phyloP scores from a whole-genome alignment of 2,888 invertebrate species.

The Coremacera marginata region DNA sequence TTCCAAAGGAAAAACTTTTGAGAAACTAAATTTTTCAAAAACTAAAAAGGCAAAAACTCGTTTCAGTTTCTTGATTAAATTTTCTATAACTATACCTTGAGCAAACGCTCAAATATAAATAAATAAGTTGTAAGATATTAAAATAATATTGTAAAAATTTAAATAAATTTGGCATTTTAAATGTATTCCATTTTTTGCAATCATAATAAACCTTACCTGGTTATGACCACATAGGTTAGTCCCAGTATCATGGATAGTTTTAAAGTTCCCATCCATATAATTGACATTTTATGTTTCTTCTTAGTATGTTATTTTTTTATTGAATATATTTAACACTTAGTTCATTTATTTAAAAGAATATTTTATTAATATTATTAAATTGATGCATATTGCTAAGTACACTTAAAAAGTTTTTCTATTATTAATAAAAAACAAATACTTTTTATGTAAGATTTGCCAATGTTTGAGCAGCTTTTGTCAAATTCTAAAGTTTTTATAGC shows the following conservation, averaged over 20 bases:
- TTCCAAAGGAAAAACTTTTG: too few species aligned
- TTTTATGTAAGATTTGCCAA: neutral
- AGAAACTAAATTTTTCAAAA: too few species aligned
- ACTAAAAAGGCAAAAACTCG: too few species aligned
- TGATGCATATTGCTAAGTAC: neutral
- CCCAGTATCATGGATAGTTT: constrained; percentile 76
- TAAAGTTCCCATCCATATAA: constrained; percentile 76
- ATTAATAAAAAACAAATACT: neutral
- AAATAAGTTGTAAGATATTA: too few species aligned
- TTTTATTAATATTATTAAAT: neutral
- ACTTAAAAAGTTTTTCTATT: neutral
- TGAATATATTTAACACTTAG: neutral
- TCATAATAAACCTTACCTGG: constrained; percentile 70
- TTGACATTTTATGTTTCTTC: constrained; percentile 70
- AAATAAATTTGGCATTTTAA: too few species aligned
- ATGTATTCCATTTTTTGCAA: too few species aligned
- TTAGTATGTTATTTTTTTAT: neutral
- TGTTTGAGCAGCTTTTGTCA: neutral
- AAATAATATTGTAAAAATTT: too few species aligned
- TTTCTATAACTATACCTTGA: too few species aligned
- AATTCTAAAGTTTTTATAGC: neutral
- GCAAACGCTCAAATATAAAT: neutral
- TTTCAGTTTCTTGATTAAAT: too few species aligned
- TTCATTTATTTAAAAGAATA: neutral
- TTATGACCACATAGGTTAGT: constrained; percentile 74